phyloP scores from a whole-genome alignment of 2,888 invertebrate species.

The Callyntrura guangdongensis region DNA sequence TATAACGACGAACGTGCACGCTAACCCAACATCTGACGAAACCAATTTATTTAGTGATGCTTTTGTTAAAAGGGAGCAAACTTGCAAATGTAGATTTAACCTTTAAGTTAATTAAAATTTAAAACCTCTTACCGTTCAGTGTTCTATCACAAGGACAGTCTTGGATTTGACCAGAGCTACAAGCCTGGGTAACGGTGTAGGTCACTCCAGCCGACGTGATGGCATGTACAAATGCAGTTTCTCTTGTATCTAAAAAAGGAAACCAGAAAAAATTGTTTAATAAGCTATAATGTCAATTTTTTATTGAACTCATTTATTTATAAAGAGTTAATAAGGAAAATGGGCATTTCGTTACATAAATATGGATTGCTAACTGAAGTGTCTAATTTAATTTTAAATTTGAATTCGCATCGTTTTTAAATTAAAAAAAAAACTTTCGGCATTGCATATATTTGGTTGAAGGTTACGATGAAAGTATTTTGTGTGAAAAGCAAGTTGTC shows the following conservation, averaged over 20 bases:
- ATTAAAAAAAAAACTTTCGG: background rate
- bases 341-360: too few relatives aligned
- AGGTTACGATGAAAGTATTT: too few relatives aligned
- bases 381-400: too few relatives aligned
- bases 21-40: background rate
- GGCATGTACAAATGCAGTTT: slow-evolving; percentile 96
- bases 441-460: too few relatives aligned
- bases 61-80: background rate
- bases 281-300: too few relatives aligned
- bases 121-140: slow-evolving; percentile 79
- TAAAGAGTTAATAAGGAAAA: too few relatives aligned
- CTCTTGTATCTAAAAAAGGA: slow-evolving; percentile 92
- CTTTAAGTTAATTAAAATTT: too few relatives aligned
- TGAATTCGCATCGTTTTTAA: background rate
- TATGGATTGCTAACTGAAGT: background rate
- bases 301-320: too few relatives aligned
- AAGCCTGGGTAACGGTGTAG: slow-evolving; percentile 95
- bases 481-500: too few relatives aligned
- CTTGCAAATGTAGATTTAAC: too few relatives aligned
- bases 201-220: slow-evolving; percentile 96
- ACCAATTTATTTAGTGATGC: too few relatives aligned
- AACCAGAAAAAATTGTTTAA: background rate
- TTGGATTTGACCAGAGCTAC: slow-evolving; percentile 93
- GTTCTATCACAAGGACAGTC: slow-evolving; percentile 89
- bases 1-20: too few relatives aligned